Conservation (phyloP, 2,113 vertebrate genomes). For the Strix uralensis region DNA sequence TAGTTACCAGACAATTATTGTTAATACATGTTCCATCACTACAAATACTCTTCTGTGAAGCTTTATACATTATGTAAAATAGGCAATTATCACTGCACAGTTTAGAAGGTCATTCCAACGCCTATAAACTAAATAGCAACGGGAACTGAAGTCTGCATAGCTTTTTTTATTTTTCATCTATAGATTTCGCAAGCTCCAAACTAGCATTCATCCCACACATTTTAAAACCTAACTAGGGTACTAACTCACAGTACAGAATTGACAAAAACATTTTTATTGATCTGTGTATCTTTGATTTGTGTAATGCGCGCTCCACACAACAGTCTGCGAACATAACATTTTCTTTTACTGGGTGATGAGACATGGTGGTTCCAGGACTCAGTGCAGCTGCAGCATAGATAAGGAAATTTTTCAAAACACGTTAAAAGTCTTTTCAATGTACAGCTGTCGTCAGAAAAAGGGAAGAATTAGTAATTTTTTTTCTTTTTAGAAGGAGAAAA, state of each 20-base stretch:
- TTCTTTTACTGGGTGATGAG: not conserved
- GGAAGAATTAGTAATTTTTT: constrained; percentile 13
- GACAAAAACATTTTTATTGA: not conserved
- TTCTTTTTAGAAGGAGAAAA: constrained; percentile 12
- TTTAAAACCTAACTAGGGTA: not conserved
- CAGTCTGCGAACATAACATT: not conserved
- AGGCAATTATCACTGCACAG: constrained; percentile 39
- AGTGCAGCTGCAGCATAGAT: constrained; percentile 35
- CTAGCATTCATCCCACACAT: not conserved
- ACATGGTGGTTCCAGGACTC: not conserved
- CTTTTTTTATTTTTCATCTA: not conserved
- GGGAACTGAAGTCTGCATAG: not conserved
- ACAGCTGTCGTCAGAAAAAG: constrained; percentile 51
- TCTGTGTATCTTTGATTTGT: not conserved
- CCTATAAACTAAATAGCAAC: constrained; percentile 5
- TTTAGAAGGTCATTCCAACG: constrained; percentile 33
- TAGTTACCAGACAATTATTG: constrained; percentile 34
- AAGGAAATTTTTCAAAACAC: not conserved
- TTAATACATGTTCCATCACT: constrained; percentile 40
- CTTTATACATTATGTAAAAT: constrained; percentile 42
- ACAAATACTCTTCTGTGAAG: constrained; percentile 5
- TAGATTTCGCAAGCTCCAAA: not conserved
- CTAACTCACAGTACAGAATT: not conserved
- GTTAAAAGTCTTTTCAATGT: constrained; percentile 21
- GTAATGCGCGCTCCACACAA: not conserved